Conservation (phyloP, 2,113 vertebrate species). For the Anguilla japonica region DNA sequence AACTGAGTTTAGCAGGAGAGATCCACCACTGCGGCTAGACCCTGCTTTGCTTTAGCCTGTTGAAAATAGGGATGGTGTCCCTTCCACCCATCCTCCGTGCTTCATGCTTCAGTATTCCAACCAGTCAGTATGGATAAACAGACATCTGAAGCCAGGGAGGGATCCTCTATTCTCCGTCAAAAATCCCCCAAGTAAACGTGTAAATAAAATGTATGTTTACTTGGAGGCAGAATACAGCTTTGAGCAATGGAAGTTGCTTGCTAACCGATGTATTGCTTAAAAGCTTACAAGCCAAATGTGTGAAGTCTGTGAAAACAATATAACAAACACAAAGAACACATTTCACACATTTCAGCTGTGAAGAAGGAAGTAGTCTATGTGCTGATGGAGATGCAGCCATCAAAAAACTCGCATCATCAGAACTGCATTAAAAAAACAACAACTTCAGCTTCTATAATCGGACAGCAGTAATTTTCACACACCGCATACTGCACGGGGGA, state of each 20-base stretch:
- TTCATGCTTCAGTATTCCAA: not conserved
- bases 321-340: not conserved
- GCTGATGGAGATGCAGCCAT: not conserved
- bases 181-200: not conserved
- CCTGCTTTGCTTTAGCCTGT: not conserved
- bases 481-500: not conserved
- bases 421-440: not conserved
- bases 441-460: not conserved
- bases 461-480: not conserved
- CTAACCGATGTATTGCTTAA: not conserved
- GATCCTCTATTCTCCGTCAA: not conserved
- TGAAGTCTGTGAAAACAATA: not conserved
- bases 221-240: not conserved
- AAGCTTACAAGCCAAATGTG: not conserved
- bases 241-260: too few relatives aligned
- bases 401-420: not conserved
- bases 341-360: not conserved
- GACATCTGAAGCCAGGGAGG: not conserved
- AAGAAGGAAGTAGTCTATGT: not conserved
- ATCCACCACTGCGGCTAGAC: not conserved
- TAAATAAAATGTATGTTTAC: not conserved
- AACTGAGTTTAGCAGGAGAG: not conserved
- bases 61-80: too few relatives aligned
- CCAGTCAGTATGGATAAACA: not conserved
- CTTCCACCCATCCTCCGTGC: not conserved